Base-by-base conservation (phyloP, 2,113 vertebrate species). In the Puma concolor region DNA sequence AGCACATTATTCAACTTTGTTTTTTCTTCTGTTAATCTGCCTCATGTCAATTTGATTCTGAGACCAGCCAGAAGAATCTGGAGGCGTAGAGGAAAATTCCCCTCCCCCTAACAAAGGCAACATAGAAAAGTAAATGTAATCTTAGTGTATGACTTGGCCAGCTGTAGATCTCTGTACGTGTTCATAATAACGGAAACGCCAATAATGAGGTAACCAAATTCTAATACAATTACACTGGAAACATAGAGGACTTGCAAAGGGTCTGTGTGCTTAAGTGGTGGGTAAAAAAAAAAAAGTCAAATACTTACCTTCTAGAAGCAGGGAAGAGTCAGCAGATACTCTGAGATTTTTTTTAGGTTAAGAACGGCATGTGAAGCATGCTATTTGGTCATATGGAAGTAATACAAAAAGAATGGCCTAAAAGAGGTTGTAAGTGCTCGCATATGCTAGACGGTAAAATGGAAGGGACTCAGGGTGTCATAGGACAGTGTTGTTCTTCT, bases 381-480 rank as follows among this genome's bases (percentile, higher is more conserved):
- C 44, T 66, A 67, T 57, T 83, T 44, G 48, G 25, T 36, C 44
- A 48, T 60, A 38, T 27, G 27, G 29, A 50, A 4, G 5, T 54
- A 88, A 76, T 41, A 44, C 5, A 15, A 9, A 57, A 88, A 95
- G 8, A 84, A 69, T 4, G 81, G 3, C 4, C 50, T 82, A 41
- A 91, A 77, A n/a, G 2, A 82, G 33, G 0, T 44, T 36, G 3
- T 41, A 88, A 63, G 1, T 67, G 6, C 41, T 83, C 38, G 11
- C 48, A 67, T 16, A 13, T 13, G 5, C 15, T 54, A 67, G 11
- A 87, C 11, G 10, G 60, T 12, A 64, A 82, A 63, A 67, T 13
- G 10, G 2, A 29, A 7, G 29, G 13, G 4, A 0, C 23, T 36
- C 38, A 6, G 25, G 7, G 17, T 25, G 0, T 81, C 33, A 12